Evolutionary conservation across 2,113 vertebrate species (phyloP).

Genomic region (Felis catus): DNA sequence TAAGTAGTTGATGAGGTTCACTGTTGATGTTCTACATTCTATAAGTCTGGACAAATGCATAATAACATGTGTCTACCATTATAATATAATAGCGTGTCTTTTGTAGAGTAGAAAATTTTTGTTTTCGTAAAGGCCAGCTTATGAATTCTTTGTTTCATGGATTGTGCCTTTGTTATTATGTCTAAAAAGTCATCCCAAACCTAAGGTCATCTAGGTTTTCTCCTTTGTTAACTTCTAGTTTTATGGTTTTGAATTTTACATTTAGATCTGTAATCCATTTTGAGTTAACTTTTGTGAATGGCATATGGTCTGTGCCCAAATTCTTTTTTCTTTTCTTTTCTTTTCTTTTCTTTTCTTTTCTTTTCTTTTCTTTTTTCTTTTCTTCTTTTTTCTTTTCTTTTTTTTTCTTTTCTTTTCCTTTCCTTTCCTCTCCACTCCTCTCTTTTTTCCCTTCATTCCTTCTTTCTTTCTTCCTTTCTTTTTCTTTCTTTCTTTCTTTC

Average conservation of each 20-base stretch:
- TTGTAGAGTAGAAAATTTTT: background rate
- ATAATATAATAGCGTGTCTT: background rate
- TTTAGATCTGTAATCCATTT: background rate
- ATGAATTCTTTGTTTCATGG: background rate
- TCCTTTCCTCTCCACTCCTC: rapidly evolving
- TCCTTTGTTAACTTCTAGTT: background rate
- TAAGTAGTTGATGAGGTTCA: too few relatives aligned
- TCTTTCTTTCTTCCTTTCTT: rapidly evolving
- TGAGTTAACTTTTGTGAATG: background rate
- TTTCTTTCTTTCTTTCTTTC: background rate
- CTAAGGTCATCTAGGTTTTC: background rate
- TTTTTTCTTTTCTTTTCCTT: background rate
- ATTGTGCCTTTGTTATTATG: background rate
- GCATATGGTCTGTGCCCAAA: background rate
- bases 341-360: rapidly evolving
- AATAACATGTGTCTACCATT: background rate
- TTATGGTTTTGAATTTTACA: background rate
- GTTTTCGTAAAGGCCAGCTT: background rate
- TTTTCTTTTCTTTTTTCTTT: rapidly evolving
- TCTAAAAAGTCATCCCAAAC: background rate
- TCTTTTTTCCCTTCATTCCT: background rate
- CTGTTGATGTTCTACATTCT: background rate
- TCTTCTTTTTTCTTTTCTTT: too few relatives aligned
- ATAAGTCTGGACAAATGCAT: background rate
- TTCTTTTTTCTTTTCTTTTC: background rate